Base-by-base conservation (phyloP, 2,797 vertebrate species). In the Tokudaia muenninki region DNA sequence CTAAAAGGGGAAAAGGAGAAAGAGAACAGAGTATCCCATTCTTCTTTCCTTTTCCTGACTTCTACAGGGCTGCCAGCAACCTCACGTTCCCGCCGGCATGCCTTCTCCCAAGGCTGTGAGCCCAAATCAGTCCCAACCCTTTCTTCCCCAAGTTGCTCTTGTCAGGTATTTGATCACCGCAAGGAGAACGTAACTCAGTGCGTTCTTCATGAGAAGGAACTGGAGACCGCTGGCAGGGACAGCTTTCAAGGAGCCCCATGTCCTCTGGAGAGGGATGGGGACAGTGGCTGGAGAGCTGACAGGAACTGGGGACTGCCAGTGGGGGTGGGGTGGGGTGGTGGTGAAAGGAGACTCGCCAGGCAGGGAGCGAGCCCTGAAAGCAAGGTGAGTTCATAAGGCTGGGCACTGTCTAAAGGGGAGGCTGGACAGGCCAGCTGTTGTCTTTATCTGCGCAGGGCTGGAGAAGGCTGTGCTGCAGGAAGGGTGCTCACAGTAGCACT, bases 291-390 rank as follows among this genome's bases (percentile, higher is more conserved):
- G 12, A 77, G 70, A 41, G 47, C 67, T 24, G 6, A 55, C 44
- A 24, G 26, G 21, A 90, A 52, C 11, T 55, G 12, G 52, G 41
- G 37, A 72, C 52, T 52, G 11, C 52, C 52, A 52, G 72, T 61
- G 44, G 29, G 41, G 1, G 24, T 3, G 5, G 12, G 22, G 16
- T n/a, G 29, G 41, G 1, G 24, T 3, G 5, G 12, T 10, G 16
- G 1, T n/a, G 37, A 86, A 41, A 57, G 44, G 57, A 90, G 80
- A 65, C 17, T n/a, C 14, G 10, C 72, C 37, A 55, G 31, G 74
- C 29, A 50, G 10, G 31, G 12, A 22, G 31, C 19, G 52, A 24
- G 59, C 90, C 59, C 24, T 19, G 7, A 2, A 37, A 55, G 24
- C 26, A 16, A 67, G 87, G 79, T 26, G 50, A 81, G 41, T 77